Conservation (phyloP, 1,140 invertebrate species). For the Sycophaga agraensis region DNA sequence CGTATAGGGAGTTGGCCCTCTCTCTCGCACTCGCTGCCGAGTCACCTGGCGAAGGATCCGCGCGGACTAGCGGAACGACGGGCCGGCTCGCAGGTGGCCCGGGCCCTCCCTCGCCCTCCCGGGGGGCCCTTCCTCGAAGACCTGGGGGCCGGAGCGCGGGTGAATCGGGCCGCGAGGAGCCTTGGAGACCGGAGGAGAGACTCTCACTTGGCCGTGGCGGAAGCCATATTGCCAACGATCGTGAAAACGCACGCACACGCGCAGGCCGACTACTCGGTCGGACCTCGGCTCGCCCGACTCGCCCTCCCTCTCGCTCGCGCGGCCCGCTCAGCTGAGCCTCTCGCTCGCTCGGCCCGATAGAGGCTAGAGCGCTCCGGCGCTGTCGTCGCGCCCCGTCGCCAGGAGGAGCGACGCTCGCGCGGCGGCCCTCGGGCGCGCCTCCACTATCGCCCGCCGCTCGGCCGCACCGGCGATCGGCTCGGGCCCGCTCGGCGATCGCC, state of each 20-base stretch:
- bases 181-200: no score
- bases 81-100: no score
- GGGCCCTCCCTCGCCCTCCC: no score
- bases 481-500: neutral
- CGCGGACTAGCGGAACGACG: no score
- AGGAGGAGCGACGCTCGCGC: slow-evolving; percentile 16
- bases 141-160: no score
- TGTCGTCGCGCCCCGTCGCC: slow-evolving; percentile 6
- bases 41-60: no score
- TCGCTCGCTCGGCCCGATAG: neutral
- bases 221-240: slow-evolving; percentile 55
- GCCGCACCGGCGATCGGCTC: no score
- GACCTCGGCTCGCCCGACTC: neutral
- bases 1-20: no score
- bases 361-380: neutral
- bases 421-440: neutral
- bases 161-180: no score
- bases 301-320: neutral
- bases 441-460: neutral
- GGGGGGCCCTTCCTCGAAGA: no score
- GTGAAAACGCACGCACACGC: slow-evolving; percentile 26
- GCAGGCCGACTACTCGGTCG: neutral
- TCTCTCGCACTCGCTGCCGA: no score
- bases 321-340: neutral
- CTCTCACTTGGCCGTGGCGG: slow-evolving; percentile 53